Evolutionary conservation across 2,888 invertebrate genomes (phyloP).

Genomic region (Stegophylla sp.): DNA sequence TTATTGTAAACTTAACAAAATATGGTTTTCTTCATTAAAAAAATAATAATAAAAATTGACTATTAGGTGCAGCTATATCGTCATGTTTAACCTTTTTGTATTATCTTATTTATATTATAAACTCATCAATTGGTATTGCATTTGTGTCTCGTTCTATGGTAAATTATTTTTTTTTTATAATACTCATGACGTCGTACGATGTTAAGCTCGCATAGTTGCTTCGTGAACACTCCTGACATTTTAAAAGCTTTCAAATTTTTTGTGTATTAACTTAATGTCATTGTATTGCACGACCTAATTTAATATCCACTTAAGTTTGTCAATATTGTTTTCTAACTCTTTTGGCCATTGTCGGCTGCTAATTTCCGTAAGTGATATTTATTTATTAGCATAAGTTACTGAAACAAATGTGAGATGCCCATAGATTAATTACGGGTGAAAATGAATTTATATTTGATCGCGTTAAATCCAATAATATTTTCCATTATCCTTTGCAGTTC

Average conservation of each 20-base stretch:
- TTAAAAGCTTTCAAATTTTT: not conserved
- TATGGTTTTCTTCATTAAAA: no score
- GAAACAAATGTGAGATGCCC: not conserved
- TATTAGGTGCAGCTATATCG: no score
- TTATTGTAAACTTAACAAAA: no score
- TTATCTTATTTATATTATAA: no score
- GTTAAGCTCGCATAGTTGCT: not conserved
- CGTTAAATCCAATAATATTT: not conserved
- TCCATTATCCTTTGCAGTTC: not conserved
- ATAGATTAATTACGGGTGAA: not conserved
- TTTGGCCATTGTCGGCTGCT: not conserved
- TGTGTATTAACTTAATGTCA: constrained; percentile 9
- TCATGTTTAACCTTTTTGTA: no score
- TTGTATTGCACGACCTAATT: not conserved
- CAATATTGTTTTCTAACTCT: not conserved
- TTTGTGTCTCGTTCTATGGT: no score
- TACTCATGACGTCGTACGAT: not conserved
- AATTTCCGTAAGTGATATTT: no score
- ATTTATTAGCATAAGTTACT: not conserved
- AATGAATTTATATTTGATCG: not conserved
- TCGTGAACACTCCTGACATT: not conserved
- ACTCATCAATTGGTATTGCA: no score
- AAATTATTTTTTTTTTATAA: not conserved
- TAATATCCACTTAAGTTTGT: not conserved
- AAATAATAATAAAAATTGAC: no score